Base-by-base conservation (phyloP, 1,140 invertebrate species). In the Conus ventricosus region DNA sequence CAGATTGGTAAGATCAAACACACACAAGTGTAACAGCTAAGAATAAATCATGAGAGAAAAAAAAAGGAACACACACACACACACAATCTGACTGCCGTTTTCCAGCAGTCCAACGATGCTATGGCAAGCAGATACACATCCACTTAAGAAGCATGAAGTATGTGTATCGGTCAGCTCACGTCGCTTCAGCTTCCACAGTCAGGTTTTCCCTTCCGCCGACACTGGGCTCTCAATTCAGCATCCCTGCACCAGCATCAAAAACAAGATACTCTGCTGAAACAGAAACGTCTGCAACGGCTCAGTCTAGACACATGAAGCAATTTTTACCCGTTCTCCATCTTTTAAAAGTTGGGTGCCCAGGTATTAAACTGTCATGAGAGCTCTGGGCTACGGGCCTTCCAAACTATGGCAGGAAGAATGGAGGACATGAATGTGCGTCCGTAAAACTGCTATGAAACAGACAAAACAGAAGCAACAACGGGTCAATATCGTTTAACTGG, bases 361-460 rank as follows among this genome's bases (percentile, higher is more conserved):
- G 54, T 84, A 78, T 89, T 80, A 51, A 54, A 84, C 84, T 71
- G 88, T 84, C 84, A 81, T 25, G 27, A n/a, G 84, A 67, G 82
- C 78, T 87, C 53, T 89, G 75, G 87, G 87, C 57, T 88, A 88
- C 82, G 84, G 78, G 84, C 88, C 84, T 86, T 89, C 88, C 71
- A 55, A 89, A 86, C 54, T 67, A 86, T 78, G 84, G 84, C 84
- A 67, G 78, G 75, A 60, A 54, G 67, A 84, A 88, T 88, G 87
- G 82, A 84, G 87, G 87, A 83, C 81, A 67, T 71, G 67, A 71
- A 71, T 71, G 67, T 89, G 78, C 84, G 67, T 78, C 60, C 85
- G 60, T 51, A 89, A 85, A 63, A 89, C 78, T 89, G 84, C 85
- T 89, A 88, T 89, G 85, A 89, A 89, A 89, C 84, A 89, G 84